A percentile compares a stretch with the other conserved stretches of the same genome.
These are phyloP conservation scores for Cathartes aura DNA, from an alignment of 2,113 vertebrate genomes.

Conservation along the genomic window DNA sequence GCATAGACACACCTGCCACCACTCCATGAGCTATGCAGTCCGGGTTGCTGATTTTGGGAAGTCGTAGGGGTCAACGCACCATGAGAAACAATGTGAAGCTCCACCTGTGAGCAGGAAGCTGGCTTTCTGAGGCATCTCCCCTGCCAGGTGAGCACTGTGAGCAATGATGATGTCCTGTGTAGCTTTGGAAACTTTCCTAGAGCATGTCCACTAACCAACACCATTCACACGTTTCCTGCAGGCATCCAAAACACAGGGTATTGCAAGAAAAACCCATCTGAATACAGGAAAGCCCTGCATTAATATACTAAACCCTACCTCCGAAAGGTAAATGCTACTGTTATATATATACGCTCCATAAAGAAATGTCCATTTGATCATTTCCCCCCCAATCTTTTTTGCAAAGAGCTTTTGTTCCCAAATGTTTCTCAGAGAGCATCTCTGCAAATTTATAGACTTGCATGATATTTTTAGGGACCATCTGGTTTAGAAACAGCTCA, in stretches of 20 bases:
- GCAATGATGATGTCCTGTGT: background rate
- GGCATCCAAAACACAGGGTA: background rate
- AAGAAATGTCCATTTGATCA: background rate
- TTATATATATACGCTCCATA: background rate
- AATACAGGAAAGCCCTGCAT: background rate
- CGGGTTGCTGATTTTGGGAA: background rate
- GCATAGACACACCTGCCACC: background rate
- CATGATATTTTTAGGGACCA: background rate
- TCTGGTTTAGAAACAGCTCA: background rate
- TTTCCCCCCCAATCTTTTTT: background rate
- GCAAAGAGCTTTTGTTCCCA: background rate
- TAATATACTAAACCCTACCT: background rate
- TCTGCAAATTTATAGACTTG: background rate
- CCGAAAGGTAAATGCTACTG: background rate
- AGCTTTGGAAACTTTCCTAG: background rate
- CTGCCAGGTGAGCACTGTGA: background rate
- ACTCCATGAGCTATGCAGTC: background rate
- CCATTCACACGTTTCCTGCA: background rate
- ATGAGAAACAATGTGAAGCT: background rate
- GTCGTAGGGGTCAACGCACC: accelerated
- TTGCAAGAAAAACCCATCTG: background rate
- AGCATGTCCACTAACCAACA: background rate
- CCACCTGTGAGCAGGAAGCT: background rate
- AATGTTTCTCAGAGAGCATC: background rate
- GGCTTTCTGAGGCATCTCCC: background rate